phyloP scores from a whole-genome alignment of 2,797 vertebrate species.

The Bovichtus variegatus region DNA sequence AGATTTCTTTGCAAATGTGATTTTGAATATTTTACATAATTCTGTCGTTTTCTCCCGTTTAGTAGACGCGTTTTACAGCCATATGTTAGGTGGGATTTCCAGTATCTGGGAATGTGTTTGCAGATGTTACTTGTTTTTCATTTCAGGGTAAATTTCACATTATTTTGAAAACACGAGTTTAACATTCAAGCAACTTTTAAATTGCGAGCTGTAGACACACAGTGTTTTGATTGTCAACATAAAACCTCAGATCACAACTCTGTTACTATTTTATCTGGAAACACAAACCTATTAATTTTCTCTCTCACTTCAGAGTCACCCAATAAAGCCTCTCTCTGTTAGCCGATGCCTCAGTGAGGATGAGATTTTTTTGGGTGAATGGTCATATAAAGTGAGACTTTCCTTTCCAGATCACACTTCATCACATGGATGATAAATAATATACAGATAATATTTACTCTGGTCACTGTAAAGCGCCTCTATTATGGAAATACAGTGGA shows the following conservation, averaged over 20 bases:
- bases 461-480: conserved; percentile 71
- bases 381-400: conserved; percentile 67
- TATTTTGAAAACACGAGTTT: conserved; percentile 26
- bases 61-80: not conserved
- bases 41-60: not conserved
- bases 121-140: conserved; percentile 7
- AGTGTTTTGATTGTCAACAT: conserved; percentile 43
- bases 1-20: not conserved
- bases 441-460: conserved; percentile 80
- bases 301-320: conserved; percentile 40
- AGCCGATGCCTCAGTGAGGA: conserved; percentile 43
- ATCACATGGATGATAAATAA: conserved; percentile 83
- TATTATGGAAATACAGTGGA: conserved; percentile 76
- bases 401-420: conserved; percentile 80
- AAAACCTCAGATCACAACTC: conserved; percentile 52
- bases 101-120: conserved; percentile 1
- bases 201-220: conserved; percentile 14
- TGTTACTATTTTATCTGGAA: conserved; percentile 47
- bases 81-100: not conserved
- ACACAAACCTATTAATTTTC: conserved; percentile 31
- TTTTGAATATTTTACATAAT: not conserved
- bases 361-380: conserved; percentile 63
- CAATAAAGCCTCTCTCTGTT: conserved; percentile 62
- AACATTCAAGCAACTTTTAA: conserved; percentile 19
- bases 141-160: conserved; percentile 12